phyloP scores from a whole-genome alignment of 2,888 invertebrate genomes.

The Drosophila borborema region DNA sequence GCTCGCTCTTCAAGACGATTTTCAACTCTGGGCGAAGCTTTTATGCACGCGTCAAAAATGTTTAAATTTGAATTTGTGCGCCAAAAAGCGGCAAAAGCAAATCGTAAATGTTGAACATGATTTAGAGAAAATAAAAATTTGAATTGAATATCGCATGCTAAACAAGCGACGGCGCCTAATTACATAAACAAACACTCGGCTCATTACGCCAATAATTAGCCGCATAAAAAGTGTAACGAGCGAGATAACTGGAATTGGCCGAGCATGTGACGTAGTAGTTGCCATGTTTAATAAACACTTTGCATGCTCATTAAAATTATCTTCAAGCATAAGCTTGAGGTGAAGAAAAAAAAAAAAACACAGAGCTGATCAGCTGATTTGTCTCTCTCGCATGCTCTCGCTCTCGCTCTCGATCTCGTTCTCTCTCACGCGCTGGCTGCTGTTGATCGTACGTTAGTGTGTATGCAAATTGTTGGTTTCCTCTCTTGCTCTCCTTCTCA shows the following conservation, averaged over 20 bases:
- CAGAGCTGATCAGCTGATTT: constrained; percentile 50
- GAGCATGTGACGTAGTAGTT: constrained; percentile 50
- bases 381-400: neutral
- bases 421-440: constrained; percentile 5
- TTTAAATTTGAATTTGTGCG: constrained; percentile 59
- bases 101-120: constrained; percentile 19
- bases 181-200: constrained; percentile 55
- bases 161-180: constrained; percentile 39
- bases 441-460: constrained; percentile 23
- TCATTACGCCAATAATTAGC: constrained; percentile 43
- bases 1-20: constrained; percentile 31
- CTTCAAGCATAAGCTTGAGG: constrained; percentile 56
- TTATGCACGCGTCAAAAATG: constrained; percentile 18
- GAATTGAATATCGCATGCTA: constrained; percentile 23
- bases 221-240: constrained; percentile 69
- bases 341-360: neutral
- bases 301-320: constrained; percentile 84
- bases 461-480: constrained; percentile 50
- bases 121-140: constrained; percentile 14
- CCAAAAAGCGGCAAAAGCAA: constrained; percentile 25
- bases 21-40: constrained; percentile 54
- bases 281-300: constrained; percentile 79
- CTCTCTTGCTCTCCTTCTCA: constrained; percentile 33
- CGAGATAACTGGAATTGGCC: constrained; percentile 27
- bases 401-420: constrained; percentile 1